Percentiles rank a stretch among this genome's conserved stretches.
Evolutionary conservation across 2,797 vertebrate genomes (phyloP).

Genomic region (Siniperca obscura): DNA sequence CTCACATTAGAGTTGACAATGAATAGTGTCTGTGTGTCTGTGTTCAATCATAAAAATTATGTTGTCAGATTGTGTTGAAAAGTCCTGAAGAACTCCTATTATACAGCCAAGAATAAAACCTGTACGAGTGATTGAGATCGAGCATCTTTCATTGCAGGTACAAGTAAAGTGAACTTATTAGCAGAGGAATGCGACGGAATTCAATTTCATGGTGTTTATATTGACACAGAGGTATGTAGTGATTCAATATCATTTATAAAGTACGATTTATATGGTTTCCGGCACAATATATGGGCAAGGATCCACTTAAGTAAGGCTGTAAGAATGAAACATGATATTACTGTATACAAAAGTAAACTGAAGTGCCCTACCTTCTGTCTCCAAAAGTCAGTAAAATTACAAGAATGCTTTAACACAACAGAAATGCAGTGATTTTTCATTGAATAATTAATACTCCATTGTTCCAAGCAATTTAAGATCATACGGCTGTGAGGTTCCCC

Average conservation of each 20-base stretch:
- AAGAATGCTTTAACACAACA: background rate
- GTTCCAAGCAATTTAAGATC: conserved; percentile 12
- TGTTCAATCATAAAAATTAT: background rate
- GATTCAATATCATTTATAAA: background rate
- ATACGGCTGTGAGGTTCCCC: background rate
- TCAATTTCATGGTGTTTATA: background rate
- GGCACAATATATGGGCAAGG: background rate
- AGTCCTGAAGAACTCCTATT: background rate
- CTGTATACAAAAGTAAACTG: background rate
- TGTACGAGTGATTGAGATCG: background rate
- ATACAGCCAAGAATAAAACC: background rate
- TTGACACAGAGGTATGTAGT: background rate
- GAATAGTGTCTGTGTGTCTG: background rate
- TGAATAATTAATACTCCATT: conserved; percentile 24
- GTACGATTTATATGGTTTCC: background rate
- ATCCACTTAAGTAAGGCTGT: background rate
- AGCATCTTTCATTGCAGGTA: background rate
- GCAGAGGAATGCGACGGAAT: background rate
- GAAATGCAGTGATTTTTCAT: background rate
- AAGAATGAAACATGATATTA: background rate
- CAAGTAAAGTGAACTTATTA: background rate
- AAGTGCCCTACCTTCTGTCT: background rate
- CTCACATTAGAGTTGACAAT: background rate
- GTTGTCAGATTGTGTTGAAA: background rate
- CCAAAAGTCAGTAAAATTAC: background rate